Base-by-base conservation (phyloP, 2,888 invertebrate species). In the Teleogryllus oceanicus region DNA sequence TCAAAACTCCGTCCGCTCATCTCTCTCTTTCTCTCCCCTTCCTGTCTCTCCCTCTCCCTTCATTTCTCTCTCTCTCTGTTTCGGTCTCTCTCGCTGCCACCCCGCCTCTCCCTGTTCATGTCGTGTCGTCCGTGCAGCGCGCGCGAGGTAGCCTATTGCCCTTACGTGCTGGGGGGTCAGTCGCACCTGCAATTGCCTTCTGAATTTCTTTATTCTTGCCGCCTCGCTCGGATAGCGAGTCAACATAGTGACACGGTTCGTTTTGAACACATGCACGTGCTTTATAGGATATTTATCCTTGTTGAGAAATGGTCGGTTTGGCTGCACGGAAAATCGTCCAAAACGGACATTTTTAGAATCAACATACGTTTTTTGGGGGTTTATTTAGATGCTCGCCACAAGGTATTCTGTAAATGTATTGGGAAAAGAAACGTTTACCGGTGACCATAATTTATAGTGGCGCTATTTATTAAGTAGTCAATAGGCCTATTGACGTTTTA, bases 241-340 rank as follows among this genome's bases (percentile, higher is more conserved):
- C 62, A 62, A 62, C 62, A 62, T 16, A 62, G 62, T 1, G 62
- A 62, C 62, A 62, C 62, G 62, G 13, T 62, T n/a, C 62, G 62
- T 62, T 62, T 18, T n/a, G 16, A 62, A n/a, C 62, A 62, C n/a
- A 62, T 62, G 16, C 16, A 18, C 16, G 62, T 62, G 13, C 62
- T 62, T 62, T 62, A 62, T 62, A 62, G 62, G 62, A 18, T 62
- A 62, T 62, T 62, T 62, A 62, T 62, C 62, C n/a, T 62, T 62
- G 62, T 62, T 62, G 16, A 18, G 62, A 62, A 62, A 18, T 13
- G 13, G n/a, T n/a, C n/a, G 62, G 62, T 62, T 13, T 62, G 62
- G 16, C 16, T 62, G 62, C n/a, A 12, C 62, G 62, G 62, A 62
- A 62, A 37, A 37, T 37, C 8, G 37, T 37, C 8, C 37, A 37